A percentile compares a stretch with the other conserved stretches of the same genome.
Conservation (phyloP, 2,113 vertebrate species). For the Brienomyrus brachyistius region DNA sequence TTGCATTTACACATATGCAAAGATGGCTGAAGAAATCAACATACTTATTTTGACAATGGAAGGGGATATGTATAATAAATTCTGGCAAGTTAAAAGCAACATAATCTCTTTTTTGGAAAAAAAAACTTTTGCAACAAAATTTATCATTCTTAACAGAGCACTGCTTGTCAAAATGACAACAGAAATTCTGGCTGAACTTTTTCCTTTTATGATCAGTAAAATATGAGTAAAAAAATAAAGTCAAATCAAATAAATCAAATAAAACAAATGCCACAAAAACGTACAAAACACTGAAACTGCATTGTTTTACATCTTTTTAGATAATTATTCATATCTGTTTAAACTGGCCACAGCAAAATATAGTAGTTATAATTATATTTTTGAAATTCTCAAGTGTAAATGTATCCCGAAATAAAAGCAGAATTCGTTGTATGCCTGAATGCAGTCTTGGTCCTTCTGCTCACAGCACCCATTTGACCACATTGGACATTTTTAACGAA, state of each 20-base stretch:
- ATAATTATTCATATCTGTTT: background rate
- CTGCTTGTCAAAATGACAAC: background rate
- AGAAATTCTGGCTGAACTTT: background rate
- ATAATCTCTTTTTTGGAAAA: background rate
- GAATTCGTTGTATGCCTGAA: background rate
- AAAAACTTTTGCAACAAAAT: background rate
- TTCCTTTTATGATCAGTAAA: conserved; percentile 1
- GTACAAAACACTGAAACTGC: background rate
- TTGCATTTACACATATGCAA: background rate
- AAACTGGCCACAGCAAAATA: background rate
- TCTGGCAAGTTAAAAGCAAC: background rate
- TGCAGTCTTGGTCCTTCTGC: background rate
- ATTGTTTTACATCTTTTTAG: background rate
- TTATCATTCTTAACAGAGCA: background rate
- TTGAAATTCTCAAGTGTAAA: background rate
- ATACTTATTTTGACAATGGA: background rate
- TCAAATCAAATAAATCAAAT: background rate
- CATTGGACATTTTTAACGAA: background rate
- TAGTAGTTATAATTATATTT: background rate
- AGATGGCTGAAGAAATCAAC: background rate
- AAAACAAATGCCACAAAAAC: background rate
- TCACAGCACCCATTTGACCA: background rate
- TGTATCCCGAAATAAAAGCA: background rate
- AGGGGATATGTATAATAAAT: background rate
- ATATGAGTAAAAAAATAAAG: background rate